Evolutionary conservation across 1,140 invertebrate genomes (phyloP), one percentile per base, ranked within the genome.

Genomic region (Lineus longissimus): DNA sequence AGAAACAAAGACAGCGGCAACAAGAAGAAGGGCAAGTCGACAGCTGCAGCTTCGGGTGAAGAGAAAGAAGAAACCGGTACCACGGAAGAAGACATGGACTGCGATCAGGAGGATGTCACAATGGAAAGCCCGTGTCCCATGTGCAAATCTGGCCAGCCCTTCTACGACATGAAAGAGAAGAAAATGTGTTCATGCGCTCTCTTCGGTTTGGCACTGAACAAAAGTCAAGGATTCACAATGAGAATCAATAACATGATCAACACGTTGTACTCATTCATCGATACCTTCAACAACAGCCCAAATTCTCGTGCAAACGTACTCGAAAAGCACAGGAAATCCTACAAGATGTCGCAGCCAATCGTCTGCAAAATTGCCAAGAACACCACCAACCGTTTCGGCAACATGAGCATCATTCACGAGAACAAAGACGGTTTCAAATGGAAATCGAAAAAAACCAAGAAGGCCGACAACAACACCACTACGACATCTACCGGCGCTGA

Each of bases 401-500:
- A 51, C 47, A 51, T 51, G 47, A 51, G 47, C 25, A n/a, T 51
- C 47, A 51, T 51, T 27, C 47, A 51, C 47, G 47, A 51, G n/a
- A 51, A 51, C 47, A 51, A 51, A 51, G 47, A 51, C 47, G 47
- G 47, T 23, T 51, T 51, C 47, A 51, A 51, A 51, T 51, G 47
- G 47, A 51, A 51, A n/a, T 7, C 47, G 47, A 51, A 51, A n/a
- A 51, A 51, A 51, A 51, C 6, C 47, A 51, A 51, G n/a, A 51
- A 51, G 19, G 19, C 11, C 11, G 40, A 43, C 40, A 43, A 43
- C n/a, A n/a, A n/a, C n/a, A n/a, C n/a, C n/a, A n/a, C n/a, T n/a
- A n/a, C n/a, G n/a, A n/a, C n/a, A n/a, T 43, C 40, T 51, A n/a
- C 6, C n/a, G n/a, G 47, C 25, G n/a, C 47, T 7, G 47, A 51